phyloP scores from a whole-genome alignment of 2,113 vertebrate species.

The Brevimyrus niger region DNA sequence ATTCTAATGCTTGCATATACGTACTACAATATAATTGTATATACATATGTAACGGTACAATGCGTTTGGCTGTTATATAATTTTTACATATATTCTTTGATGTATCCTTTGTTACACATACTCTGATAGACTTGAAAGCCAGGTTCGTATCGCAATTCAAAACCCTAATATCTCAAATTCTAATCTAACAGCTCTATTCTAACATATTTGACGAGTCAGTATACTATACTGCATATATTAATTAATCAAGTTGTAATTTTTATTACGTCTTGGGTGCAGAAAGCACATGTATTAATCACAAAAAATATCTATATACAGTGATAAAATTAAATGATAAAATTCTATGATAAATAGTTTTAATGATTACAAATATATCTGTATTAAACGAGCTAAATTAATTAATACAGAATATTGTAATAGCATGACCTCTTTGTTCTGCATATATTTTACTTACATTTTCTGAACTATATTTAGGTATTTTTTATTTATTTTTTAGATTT shows the following conservation, averaged over 20 bases:
- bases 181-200: background rate
- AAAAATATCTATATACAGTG: background rate
- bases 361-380: background rate
- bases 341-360: background rate
- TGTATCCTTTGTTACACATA: background rate
- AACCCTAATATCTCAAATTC: background rate
- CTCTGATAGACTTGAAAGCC: background rate
- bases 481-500: too few species aligned
- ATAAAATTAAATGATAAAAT: background rate
- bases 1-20: background rate
- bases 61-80: background rate
- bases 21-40: background rate
- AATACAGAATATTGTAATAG: background rate
- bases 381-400: background rate
- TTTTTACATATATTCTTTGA: background rate
- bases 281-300: background rate
- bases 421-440: background rate
- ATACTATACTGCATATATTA: background rate
- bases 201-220: background rate
- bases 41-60: background rate
- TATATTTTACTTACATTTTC: background rate
- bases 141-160: background rate
- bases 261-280: background rate
- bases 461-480: background rate
- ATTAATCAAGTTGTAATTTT: conserved; percentile 1